These are phyloP conservation scores for Merluccius polli DNA, from an alignment of 2,797 vertebrate genomes.

Conservation along the genomic window DNA sequence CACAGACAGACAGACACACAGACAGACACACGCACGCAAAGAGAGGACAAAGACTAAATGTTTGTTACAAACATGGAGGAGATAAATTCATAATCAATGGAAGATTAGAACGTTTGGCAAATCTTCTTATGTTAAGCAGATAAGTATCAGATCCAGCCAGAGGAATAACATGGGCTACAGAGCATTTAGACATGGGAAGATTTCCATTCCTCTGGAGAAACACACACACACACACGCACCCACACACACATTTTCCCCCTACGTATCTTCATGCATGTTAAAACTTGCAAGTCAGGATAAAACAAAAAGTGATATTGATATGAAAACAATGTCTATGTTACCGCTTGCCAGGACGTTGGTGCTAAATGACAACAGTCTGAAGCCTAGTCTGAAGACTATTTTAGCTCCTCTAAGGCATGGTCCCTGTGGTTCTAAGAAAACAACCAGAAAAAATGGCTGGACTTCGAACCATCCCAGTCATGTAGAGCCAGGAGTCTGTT, in stretches of 20 bases:
- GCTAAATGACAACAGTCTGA: not conserved
- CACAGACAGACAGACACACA: constrained; percentile 3
- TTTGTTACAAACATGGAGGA: not conserved
- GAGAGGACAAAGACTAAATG: not conserved
- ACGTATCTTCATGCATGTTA: not conserved
- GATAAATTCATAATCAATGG: not conserved
- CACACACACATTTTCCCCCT: too few relatives aligned
- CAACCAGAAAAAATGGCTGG: constrained; percentile 37
- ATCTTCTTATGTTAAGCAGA: constrained; percentile 2
- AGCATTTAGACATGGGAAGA: constrained; percentile 6
- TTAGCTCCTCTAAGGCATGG: not conserved
- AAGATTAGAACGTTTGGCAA: constrained; percentile 7
- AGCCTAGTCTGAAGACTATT: not conserved
- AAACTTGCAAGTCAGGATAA: not conserved
- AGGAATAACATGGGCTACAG: not conserved
- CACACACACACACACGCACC: too few relatives aligned
- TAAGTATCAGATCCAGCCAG: not conserved
- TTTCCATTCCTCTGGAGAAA: too few relatives aligned
- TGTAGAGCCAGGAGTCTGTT: constrained; percentile 38
- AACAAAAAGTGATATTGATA: not conserved
- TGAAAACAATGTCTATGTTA: not conserved
- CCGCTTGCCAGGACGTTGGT: not conserved
- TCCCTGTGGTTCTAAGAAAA: constrained; percentile 37
- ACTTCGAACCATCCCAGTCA: constrained; percentile 47
- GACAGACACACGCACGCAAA: constrained; percentile 10